Evolutionary conservation across 2,113 vertebrate species (phyloP), one percentile per base, ranked within the genome.

Genomic region (Ploceus nigricollis): DNA sequence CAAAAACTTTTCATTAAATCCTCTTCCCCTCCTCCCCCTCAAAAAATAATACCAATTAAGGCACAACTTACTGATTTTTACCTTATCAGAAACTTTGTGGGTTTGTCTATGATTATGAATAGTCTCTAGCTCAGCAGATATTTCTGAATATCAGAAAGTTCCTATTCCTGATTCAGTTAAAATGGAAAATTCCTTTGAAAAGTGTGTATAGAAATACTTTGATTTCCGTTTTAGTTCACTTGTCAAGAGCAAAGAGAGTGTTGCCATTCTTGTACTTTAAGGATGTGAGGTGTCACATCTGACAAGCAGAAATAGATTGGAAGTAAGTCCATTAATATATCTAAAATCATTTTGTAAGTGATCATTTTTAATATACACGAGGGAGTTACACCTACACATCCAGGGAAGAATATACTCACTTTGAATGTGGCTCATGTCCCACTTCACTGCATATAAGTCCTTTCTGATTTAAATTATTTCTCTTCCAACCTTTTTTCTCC

Each of bases 251-350:
- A 80, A 82, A 92, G 58, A 94, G 53, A 92, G 11, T 89, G 83
- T 96, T 97, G 50, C 93, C 94, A 56, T 96, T 97, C 93, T 93
- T 86, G 72, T 95, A 78, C 72, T 92, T 71, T n/a, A 60, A 84
- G 89, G 81, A 97, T 97, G 65, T 77, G 87, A 96, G 91, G 91
- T 96, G 96, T 94, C 96, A 96, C 56, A 91, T 96, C 80, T 97
- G 96, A 95, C 95, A 95, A 91, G 94, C 60, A 94, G 89, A 94
- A 95, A 94, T 94, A 97, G 91, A 95, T 95, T 96, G 94, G 93
- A 92, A 95, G 86, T 86, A 92, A 76, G 96, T 94, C 93, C 96
- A 95, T 97, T 96, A 97, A 97, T 96, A 95, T 95, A 95, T 71
- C 91, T 95, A 89, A 96, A 95, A 92, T 95, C 28, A 91, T 96